phyloP scores from a whole-genome alignment of 2,888 invertebrate species.

The Acronicta psi region DNA sequence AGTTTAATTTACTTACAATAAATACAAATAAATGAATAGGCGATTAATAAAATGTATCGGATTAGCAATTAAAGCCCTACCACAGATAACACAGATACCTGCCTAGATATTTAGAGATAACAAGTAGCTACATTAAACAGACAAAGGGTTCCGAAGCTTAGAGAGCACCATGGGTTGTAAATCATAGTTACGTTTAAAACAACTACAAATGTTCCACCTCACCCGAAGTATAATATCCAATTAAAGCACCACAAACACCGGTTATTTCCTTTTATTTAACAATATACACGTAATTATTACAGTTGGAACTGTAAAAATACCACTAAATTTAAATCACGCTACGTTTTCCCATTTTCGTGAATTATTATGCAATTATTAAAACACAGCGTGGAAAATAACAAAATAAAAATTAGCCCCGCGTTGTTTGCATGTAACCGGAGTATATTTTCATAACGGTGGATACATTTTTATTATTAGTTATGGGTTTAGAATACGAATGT shows the following conservation, averaged over 20 bases:
- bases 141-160: conserved; percentile 19
- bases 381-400: conserved; percentile 36
- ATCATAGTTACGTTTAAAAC: conserved; percentile 33
- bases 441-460: conserved; percentile 34
- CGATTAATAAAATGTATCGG: too few relatives aligned
- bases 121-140: conserved; percentile 10
- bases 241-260: conserved; percentile 31
- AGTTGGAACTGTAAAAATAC: conserved; percentile 25
- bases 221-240: conserved; percentile 18
- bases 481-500: conserved; percentile 32
- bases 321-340: conserved; percentile 48
- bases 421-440: conserved; percentile 40
- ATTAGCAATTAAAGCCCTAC: neutral
- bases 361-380: conserved; percentile 57
- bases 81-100: neutral
- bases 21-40: too few relatives aligned
- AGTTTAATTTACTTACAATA: too few relatives aligned
- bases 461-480: conserved; percentile 43
- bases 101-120: too few relatives aligned
- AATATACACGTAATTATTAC: conserved; percentile 14
- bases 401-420: conserved; percentile 44
- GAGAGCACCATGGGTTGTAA: conserved; percentile 16
- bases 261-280: conserved; percentile 26
- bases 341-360: conserved; percentile 38
- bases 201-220: conserved; percentile 27